Evolutionary conservation across 2,888 invertebrate species (phyloP), one percentile per base, ranked within the genome.

Genomic region (Luffia ferchaultella): DNA sequence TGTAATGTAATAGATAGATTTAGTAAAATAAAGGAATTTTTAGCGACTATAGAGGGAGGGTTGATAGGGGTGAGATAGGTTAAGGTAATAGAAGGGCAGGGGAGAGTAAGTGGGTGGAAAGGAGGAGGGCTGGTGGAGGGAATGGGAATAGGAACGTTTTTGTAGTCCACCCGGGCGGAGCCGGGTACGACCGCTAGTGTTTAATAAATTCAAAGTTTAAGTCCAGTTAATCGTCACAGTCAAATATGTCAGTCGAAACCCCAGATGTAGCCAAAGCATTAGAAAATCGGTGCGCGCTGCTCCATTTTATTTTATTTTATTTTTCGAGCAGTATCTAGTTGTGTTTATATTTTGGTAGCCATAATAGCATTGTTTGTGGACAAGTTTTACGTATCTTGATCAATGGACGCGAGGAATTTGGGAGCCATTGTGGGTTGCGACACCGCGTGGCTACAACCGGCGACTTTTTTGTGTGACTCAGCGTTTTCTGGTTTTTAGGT

Each of bases 341-440:
- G 59, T 62, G 69, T 69, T 67, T 74, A 74, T 75, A 73, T 82
- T 76, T 76, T 71, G 63, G 58, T 64, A 66, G 57, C 60, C 74
- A 79, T 74, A 76, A 75, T 76, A 60, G 71, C 74, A 82, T 82
- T 82, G 82, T 82, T 73, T 73, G 79, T 69, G 71, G 73, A 77
- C 76, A 75, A 69, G 72, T 68, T 67, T 63, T 55, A 40, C n/a
- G n/a, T 42, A 42, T 42, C 43, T 16, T 16, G 16, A 42, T 42
- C 43, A 42, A 42, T 42, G 43, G 16, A 3, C 16, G 16, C 16
- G 5, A 42, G 16, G 43, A 42, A 42, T 42, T 42, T 42, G 43
- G 20, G 47, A 46, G 44, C 45, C n/a, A 42, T 40, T 45, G 44
- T 49, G 18, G 50, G 20, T 20, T 30, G 40, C 20, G 42, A 42